Conservation (phyloP, 2,113 vertebrate genomes). For the Sebastes schlegelii region DNA sequence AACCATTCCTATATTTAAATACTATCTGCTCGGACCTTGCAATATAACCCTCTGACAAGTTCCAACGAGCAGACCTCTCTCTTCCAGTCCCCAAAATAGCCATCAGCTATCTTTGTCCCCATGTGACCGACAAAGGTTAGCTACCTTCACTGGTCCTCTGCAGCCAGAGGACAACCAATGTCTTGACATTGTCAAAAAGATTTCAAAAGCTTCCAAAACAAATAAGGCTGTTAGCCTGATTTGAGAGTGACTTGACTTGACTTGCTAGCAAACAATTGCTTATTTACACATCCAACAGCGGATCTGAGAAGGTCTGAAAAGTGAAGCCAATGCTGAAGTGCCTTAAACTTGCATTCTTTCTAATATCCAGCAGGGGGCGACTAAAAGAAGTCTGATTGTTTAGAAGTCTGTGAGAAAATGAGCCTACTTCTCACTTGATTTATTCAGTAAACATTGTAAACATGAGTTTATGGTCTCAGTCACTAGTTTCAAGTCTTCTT, state of each 20-base stretch:
- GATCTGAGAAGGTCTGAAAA: too few relatives aligned
- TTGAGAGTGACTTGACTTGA: background rate
- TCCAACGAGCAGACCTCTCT: slow-evolving; percentile 7
- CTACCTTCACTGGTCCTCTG: slow-evolving; percentile 16
- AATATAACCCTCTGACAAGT: slow-evolving; percentile 27
- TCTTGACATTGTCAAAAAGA: slow-evolving; percentile 3
- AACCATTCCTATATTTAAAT: slow-evolving; percentile 8
- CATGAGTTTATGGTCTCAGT: too few relatives aligned
- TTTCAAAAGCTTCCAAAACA: background rate
- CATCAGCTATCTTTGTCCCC: slow-evolving; percentile 44
- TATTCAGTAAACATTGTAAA: too few relatives aligned
- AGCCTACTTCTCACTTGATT: too few relatives aligned
- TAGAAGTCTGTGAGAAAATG: too few relatives aligned
- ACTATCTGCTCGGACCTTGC: background rate
- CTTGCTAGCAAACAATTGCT: background rate
- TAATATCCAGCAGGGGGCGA: too few relatives aligned
- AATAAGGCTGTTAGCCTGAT: background rate
- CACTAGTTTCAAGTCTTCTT: too few relatives aligned
- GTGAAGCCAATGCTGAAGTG: too few relatives aligned
- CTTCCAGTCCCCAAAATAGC: slow-evolving; percentile 51
- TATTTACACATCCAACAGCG: background rate
- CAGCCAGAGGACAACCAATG: background rate
- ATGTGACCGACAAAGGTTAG: slow-evolving; percentile 40
- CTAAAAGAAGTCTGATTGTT: too few relatives aligned
- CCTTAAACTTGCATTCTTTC: too few relatives aligned